These are phyloP conservation scores for Cataglyphis livida DNA, from an alignment of 2,888 invertebrate species.

Conservation along the genomic window DNA sequence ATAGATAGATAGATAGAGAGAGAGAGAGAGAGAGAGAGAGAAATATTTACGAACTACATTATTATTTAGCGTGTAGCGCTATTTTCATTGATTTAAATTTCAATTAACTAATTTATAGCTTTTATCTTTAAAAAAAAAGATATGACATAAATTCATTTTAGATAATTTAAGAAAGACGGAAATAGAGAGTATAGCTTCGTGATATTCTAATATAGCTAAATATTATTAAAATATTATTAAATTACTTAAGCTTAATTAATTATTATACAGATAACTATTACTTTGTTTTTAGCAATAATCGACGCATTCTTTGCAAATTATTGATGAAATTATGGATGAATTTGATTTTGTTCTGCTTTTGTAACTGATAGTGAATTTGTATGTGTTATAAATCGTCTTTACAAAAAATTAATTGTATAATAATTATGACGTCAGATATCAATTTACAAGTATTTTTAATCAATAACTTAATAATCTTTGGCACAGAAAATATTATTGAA, in stretches of 20 bases:
- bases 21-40: too few species aligned
- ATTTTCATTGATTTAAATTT: slow-evolving; percentile 12
- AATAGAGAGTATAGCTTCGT: background rate
- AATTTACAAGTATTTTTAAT: too few species aligned
- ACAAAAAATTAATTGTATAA: background rate
- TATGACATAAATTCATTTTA: background rate
- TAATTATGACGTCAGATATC: background rate
- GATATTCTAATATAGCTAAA: slow-evolving; percentile 3
- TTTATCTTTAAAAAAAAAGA: background rate
- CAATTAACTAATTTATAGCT: background rate
- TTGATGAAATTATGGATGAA: background rate
- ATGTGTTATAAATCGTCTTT: background rate
- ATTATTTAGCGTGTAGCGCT: background rate
- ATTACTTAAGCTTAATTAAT: background rate
- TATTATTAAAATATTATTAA: background rate
- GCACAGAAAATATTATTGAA: background rate
- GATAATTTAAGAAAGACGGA: too few species aligned
- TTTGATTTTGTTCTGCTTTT: background rate
- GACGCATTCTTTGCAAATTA: background rate
- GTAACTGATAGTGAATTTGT: background rate
- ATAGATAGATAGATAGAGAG: too few species aligned
- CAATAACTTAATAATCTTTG: background rate
- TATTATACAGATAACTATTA: background rate
- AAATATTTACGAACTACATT: background rate
- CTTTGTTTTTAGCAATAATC: background rate